These are phyloP conservation scores for Spodoptera litura DNA, from an alignment of 1,140 invertebrate genomes.

Conservation along the genomic window DNA sequence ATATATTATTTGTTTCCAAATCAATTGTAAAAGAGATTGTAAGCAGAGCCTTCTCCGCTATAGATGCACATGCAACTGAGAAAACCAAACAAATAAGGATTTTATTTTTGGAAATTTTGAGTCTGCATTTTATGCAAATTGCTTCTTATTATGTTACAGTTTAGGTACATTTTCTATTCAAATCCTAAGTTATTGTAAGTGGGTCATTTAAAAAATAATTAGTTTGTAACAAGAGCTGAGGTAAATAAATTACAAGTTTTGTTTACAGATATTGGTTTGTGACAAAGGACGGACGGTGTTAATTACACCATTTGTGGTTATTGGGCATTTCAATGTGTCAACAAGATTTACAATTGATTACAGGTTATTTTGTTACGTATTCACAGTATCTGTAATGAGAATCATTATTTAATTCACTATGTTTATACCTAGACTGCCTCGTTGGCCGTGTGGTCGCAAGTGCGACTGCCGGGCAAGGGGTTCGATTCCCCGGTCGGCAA, in stretches of 20 bases:
- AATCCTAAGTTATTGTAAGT: neutral
- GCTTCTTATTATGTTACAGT: neutral
- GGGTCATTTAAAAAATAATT: slow-evolving; percentile 1
- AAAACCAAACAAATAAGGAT: neutral
- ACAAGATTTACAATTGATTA: slow-evolving; percentile 12
- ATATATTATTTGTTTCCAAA: neutral
- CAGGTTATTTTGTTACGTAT: too few relatives aligned
- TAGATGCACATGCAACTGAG: neutral
- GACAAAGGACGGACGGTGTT: slow-evolving; percentile 11
- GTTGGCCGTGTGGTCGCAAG: too few relatives aligned
- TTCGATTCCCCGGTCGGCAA: too few relatives aligned
- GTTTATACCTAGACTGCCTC: too few relatives aligned
- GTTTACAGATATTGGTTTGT: slow-evolving; percentile 22
- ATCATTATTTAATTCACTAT: too few relatives aligned
- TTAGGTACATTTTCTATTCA: neutral
- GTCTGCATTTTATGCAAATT: neutral
- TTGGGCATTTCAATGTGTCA: slow-evolving; percentile 15
- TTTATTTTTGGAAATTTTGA: neutral
- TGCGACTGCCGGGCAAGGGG: too few relatives aligned
- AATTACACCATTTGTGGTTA: slow-evolving; percentile 11
- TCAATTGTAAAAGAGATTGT: neutral
- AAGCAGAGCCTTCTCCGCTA: neutral
- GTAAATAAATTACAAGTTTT: slow-evolving; percentile 10
- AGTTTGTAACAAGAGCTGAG: neutral
- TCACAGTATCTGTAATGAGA: too few relatives aligned